Percentiles rank a stretch among this genome's conserved stretches.
Evolutionary conservation across 2,113 vertebrate genomes (phyloP).

Genomic region (Tonatia bakeri): DNA sequence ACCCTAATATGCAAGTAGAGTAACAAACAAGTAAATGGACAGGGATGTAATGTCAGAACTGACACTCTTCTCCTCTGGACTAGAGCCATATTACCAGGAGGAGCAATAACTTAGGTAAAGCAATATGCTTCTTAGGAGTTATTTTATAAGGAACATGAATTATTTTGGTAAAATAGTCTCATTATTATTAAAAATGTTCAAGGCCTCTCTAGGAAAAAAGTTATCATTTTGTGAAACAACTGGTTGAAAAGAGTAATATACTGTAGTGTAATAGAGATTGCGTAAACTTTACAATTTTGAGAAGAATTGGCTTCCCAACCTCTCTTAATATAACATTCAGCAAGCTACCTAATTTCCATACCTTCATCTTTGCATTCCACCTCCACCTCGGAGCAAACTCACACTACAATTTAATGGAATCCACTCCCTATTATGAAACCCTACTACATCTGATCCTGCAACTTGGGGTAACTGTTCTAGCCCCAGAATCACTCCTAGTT

Average conservation of each 20-base stretch:
- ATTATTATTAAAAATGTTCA: neutral
- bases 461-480: neutral
- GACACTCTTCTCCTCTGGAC: neutral
- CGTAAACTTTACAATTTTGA: neutral
- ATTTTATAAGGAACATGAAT: neutral
- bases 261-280: neutral
- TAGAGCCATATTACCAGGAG: neutral
- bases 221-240: neutral
- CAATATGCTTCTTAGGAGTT: neutral
- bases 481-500: neutral
- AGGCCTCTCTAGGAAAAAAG: neutral
- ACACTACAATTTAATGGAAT: neutral
- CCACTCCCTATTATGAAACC: neutral
- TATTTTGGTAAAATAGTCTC: neutral
- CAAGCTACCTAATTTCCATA: neutral
- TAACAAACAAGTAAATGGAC: neutral
- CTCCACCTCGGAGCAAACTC: neutral
- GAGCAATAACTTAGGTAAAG: neutral
- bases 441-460: neutral
- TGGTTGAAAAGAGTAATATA: neutral
- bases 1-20: neutral
- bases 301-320: neutral
- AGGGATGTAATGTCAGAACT: neutral
- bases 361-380: neutral
- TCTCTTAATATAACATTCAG: neutral